phyloP scores from a whole-genome alignment of 2,113 vertebrate genomes.

The Rhineura floridana region DNA sequence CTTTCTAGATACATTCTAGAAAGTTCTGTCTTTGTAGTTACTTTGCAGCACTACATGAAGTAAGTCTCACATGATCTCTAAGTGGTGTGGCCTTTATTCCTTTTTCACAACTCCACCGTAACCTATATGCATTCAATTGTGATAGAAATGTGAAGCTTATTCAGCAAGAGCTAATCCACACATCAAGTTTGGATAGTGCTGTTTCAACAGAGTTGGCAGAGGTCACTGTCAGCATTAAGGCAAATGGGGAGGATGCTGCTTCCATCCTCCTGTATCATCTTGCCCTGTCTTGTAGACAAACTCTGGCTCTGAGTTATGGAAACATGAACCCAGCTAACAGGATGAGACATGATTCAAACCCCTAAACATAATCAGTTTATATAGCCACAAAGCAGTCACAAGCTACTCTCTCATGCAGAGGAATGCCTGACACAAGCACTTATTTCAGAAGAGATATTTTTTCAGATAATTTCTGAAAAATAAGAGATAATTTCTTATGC shows the following conservation, averaged over 20 bases:
- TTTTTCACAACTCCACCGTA: neutral
- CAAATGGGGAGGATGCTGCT: slow-evolving; percentile 15
- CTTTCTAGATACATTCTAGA: neutral
- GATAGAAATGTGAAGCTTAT: neutral
- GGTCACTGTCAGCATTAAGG: slow-evolving; percentile 6
- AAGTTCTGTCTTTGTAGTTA: neutral
- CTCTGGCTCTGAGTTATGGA: slow-evolving; percentile 59
- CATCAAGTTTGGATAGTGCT: neutral
- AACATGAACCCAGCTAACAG: slow-evolving; percentile 58
- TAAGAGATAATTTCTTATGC: neutral
- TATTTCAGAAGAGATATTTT: slow-evolving; percentile 39
- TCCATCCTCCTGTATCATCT: slow-evolving; percentile 33
- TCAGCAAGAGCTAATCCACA: fast-evolving
- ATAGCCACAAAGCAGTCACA: slow-evolving; percentile 66
- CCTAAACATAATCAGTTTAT: slow-evolving; percentile 51
- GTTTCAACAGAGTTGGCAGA: neutral
- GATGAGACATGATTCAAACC: slow-evolving; percentile 74
- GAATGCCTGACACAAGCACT: slow-evolving; percentile 40
- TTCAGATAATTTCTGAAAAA: fast-evolving
- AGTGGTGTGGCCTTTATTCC: neutral
- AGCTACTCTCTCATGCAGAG: slow-evolving; percentile 10
- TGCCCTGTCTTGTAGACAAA: slow-evolving; percentile 61
- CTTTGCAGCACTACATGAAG: neutral
- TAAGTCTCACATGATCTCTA: neutral
- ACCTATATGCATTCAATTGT: neutral